Evolutionary conservation across 2,797 vertebrate genomes (phyloP).

Genomic region (Acanthis flammea): DNA sequence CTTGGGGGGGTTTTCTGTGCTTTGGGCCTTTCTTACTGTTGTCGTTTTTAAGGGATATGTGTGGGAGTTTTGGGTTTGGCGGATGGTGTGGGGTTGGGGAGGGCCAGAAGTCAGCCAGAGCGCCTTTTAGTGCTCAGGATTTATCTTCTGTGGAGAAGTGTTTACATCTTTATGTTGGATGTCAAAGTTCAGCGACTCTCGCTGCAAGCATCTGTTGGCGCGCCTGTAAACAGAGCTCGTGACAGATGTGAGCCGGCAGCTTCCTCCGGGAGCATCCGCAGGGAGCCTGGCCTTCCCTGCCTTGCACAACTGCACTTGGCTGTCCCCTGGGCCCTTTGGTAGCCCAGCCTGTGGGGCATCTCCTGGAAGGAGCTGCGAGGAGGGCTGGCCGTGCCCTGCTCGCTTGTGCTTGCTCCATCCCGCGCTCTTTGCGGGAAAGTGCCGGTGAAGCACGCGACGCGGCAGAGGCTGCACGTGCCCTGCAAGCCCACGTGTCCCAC

Average conservation of each 20-base stretch:
- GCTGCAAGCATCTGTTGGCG: conserved; percentile 48
- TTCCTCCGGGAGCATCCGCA: neutral
- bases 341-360: neutral
- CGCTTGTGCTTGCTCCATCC: rapidly evolving
- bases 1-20: rapidly evolving
- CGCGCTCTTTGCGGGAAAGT: neutral
- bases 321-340: neutral
- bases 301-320: rapidly evolving
- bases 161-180: conserved; percentile 33
- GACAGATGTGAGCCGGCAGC: conserved; percentile 55
- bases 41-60: neutral
- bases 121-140: neutral
- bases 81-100: neutral
- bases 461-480: neutral
- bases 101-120: neutral
- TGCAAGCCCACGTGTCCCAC: neutral
- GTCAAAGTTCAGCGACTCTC: conserved; percentile 29
- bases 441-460: rapidly evolving
- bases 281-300: neutral
- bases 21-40: neutral
- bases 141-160: conserved; percentile 40
- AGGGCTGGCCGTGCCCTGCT: rapidly evolving
- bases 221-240: conserved; percentile 37
- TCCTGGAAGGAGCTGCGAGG: neutral
- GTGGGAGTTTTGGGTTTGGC: neutral